Conservation (phyloP, 2,888 invertebrate species). For the Orthosia cruda region DNA sequence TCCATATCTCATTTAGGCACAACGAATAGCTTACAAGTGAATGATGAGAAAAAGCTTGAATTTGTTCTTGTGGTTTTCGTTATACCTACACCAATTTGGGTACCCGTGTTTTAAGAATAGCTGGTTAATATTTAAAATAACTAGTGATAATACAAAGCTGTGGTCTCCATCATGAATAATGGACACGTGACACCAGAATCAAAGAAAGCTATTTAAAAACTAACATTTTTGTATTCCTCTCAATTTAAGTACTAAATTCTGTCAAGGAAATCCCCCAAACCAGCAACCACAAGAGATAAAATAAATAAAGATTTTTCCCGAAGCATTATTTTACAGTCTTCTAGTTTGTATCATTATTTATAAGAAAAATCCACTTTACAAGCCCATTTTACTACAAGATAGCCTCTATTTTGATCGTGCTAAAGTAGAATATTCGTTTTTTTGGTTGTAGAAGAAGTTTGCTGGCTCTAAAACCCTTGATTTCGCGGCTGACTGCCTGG, state of each 20-base stretch:
- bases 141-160: no score
- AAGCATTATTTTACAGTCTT: conserved; percentile 66
- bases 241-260: conserved; percentile 46
- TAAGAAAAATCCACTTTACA: conserved; percentile 62
- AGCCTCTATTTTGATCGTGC: not conserved
- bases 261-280: conserved; percentile 34
- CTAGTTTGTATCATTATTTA: conserved; percentile 71
- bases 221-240: conserved; percentile 6
- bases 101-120: no score
- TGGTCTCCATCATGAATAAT: no score
- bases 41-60: no score
- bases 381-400: conserved; percentile 25
- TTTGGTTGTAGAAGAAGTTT: conserved; percentile 9
- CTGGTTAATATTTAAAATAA: no score
- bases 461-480: conserved; percentile 67
- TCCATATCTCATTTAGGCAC: not conserved
- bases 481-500: conserved; percentile 73
- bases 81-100: no score
- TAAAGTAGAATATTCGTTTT: conserved; percentile 40
- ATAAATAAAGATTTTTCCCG: conserved; percentile 55
- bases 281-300: conserved; percentile 51
- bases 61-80: no score
- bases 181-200: not conserved
- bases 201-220: conserved; percentile 18
- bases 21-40: no score